Evolutionary conservation across 2,888 invertebrate species (phyloP).

Genomic region (Bombylius discolor): DNA sequence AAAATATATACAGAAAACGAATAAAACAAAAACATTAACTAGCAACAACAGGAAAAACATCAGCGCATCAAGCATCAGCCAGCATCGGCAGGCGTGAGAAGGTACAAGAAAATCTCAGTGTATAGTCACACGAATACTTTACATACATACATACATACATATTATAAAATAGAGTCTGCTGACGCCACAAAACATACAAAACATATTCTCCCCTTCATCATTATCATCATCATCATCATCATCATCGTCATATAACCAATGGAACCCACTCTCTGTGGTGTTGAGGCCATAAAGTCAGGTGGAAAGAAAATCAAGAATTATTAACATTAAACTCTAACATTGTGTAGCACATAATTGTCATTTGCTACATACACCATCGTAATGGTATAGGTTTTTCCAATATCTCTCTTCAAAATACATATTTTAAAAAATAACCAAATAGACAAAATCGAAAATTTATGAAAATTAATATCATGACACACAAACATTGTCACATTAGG

Average conservation of each 20-base stretch:
- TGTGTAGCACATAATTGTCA: too few species aligned
- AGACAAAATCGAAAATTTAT: too few species aligned
- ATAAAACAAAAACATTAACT: not conserved
- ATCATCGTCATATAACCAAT: too few species aligned
- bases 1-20: not conserved
- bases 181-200: not conserved
- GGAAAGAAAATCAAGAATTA: not conserved
- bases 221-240: too few species aligned
- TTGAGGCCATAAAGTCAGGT: not conserved
- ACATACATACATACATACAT: not conserved
- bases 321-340: too few species aligned
- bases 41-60: too few species aligned
- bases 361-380: too few species aligned
- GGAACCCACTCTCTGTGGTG: not conserved
- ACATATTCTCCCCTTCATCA: not conserved
- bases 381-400: too few species aligned
- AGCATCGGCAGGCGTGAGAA: not conserved
- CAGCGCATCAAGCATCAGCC: not conserved
- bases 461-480: too few species aligned
- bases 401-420: too few species aligned
- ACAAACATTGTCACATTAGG: too few species aligned
- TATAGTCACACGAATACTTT: not conserved
- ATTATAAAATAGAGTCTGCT: not conserved
- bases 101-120: not conserved
- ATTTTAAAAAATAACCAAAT: too few species aligned